Base-by-base conservation (phyloP, 2,797 vertebrate genomes). In the Takifugu ocellatus region DNA sequence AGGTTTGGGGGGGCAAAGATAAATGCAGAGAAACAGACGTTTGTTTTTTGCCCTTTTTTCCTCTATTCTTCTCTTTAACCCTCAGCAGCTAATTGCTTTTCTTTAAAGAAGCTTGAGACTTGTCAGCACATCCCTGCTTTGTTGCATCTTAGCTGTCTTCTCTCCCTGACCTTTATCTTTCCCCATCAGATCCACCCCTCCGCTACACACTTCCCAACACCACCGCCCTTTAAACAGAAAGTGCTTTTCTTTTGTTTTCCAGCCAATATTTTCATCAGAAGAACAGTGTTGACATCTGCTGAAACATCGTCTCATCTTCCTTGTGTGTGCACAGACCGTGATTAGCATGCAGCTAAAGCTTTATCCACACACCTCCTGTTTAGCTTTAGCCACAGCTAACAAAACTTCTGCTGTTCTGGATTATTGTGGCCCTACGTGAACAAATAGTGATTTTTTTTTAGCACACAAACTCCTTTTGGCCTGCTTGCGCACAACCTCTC, bases 1-100 rank as follows among this genome's bases (percentile, higher is more conserved):
- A 39, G 42, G 57, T 56, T n/a, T 78, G 53, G 56, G 80, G 82
- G 89, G 88, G 89, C 87, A 87, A 91, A 89, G 88, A 85, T 78
- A 87, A 85, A 88, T 86, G 81, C 72, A 74, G 63, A 71, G 56
- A 63, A 78, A 72, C 58, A 84, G 72, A 89, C 87, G 82, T 88
- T 77, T 58, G 64, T 16, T 72, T 84, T 85, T 68, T 48, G 67
- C 55, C 72, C 51, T 70, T 84, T 84, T 68, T 48, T 66, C 53
- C 70, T 49, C 36, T 39, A 14, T 39, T 39, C 7, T 2, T 33
- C 51, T 65, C 69, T 76, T 63, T 78, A 58, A 76, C 80, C 66
- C 74, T 81, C 72, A 66, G 82, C 69, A 74, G 72, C 57, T 76
- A 61, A 47, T 74, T 53, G 72, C 66, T 68, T 74, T 59, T 66